Base-by-base conservation (phyloP, 1,140 invertebrate genomes). In the Rhagoletis zephyria region DNA sequence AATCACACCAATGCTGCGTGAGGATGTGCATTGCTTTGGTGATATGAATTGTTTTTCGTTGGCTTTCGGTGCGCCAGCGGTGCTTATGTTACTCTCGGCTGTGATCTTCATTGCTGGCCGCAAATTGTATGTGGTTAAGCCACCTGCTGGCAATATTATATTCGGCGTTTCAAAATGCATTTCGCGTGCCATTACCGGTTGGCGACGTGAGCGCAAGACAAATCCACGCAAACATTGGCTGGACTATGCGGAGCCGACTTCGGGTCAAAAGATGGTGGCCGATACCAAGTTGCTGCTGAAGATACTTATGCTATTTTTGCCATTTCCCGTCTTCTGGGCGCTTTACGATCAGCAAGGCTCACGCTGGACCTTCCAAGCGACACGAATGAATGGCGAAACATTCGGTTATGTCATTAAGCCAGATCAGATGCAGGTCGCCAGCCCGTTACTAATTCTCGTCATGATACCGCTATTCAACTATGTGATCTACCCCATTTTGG, bases 301-400 rank as follows among this genome's bases (percentile, higher is more conserved):
- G 85, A 95, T 97, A 10, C 92, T 97, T 0, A 92, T 96, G 0
- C 94, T 98, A 7, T 97, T 96, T 90, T 91, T 97, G 59, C 97
- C 97, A 1, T 91, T 97, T 10, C 97, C 97, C 0, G 91, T 97
- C 6, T 98, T 97, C 93, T 97, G 97, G 97, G 96, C 97, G 3
- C 93, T 98, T 1, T 96, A 96, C 90, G 96, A 96, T 91, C 96
- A 96, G 92, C 96, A 96, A 95, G 98, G 97, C 14, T 99, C 98
- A 1, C 95, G 97, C 74, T 99, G 98, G 98, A 98, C 97, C 0
- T 95, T 99, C 88, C 98, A 99, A 94, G 98, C 98, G 9, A 96
- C 96, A 0, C 94, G 96, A 89, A 98, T 99, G 97, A 94, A 98
- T 91, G 97, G 98, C 10, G 92, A 95, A n/a, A 91, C 98, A 3